Conservation (phyloP, 2,888 invertebrate genomes). For the Orthosia gothica region DNA sequence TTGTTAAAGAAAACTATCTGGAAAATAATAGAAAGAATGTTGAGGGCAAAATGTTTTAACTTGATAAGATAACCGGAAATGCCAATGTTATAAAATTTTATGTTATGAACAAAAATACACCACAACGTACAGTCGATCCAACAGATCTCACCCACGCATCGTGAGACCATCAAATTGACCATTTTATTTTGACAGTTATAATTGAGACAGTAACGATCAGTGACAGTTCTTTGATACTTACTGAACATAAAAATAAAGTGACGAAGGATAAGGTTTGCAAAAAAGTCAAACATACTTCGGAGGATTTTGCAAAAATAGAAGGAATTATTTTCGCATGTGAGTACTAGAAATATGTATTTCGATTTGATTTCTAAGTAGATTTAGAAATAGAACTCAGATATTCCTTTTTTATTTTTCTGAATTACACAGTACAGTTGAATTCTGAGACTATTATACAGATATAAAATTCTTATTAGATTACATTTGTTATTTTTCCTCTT, state of each 20-base stretch:
- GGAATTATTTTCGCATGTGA: slow-evolving; percentile 44
- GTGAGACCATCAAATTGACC: slow-evolving; percentile 68
- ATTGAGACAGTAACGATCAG: slow-evolving; percentile 58
- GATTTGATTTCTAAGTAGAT: background rate
- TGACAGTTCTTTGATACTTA: slow-evolving; percentile 55
- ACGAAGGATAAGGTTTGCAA: slow-evolving; percentile 56
- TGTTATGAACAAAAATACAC: slow-evolving; percentile 24
- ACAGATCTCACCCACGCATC: slow-evolving; percentile 66
- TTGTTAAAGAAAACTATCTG: slow-evolving; percentile 3
- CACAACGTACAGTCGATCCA: slow-evolving; percentile 47
- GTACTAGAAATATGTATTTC: slow-evolving; percentile 24
- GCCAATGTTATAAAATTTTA: slow-evolving; percentile 11
- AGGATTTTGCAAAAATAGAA: slow-evolving; percentile 22
- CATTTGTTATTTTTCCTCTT: background rate
- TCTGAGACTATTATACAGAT: background rate
- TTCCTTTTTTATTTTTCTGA: background rate
- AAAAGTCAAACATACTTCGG: slow-evolving; percentile 16
- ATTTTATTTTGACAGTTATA: slow-evolving; percentile 66
- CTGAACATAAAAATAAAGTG: slow-evolving; percentile 52
- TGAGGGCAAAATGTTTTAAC: slow-evolving; percentile 1
- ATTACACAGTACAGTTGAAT: background rate
- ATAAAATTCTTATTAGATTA: background rate
- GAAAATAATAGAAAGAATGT: background rate
- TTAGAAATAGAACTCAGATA: background rate
- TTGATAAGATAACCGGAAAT: slow-evolving; percentile 7